phyloP scores from a whole-genome alignment of 2,113 vertebrate species.

The Pollimyrus isidori region DNA sequence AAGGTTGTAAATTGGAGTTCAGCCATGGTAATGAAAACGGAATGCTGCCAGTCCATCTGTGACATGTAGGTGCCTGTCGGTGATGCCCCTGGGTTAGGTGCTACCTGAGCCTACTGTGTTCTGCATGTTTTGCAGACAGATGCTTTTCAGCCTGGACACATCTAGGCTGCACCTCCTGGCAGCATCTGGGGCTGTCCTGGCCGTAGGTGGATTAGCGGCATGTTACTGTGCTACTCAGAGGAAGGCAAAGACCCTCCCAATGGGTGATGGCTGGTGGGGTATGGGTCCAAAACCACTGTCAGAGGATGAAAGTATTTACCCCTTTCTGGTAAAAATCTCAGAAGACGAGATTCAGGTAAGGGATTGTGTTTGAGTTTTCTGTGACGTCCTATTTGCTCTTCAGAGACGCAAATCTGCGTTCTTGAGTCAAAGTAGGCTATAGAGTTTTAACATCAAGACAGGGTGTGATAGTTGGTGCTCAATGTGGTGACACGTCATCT shows the following conservation, averaged over 20 bases:
- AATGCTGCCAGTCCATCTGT: neutral
- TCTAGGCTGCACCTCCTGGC: slow-evolving; percentile 43
- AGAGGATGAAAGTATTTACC: slow-evolving; percentile 58
- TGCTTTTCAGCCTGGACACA: slow-evolving; percentile 41
- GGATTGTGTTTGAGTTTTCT: neutral
- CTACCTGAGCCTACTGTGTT: neutral
- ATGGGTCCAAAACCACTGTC: slow-evolving; percentile 45
- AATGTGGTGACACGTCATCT: neutral
- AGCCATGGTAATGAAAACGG: neutral
- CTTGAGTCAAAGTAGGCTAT: neutral
- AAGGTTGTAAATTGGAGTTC: neutral
- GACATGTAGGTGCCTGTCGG: neutral
- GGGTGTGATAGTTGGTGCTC: neutral
- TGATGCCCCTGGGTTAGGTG: neutral
- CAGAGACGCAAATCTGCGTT: neutral
- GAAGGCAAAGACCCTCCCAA: slow-evolving; percentile 57
- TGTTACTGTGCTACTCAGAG: slow-evolving; percentile 51
- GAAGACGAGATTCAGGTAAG: slow-evolving; percentile 67
- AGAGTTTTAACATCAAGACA: neutral
- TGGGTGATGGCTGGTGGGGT: slow-evolving; percentile 79
- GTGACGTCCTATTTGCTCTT: neutral
- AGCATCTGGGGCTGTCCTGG: slow-evolving; percentile 48
- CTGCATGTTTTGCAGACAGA: slow-evolving; percentile 38
- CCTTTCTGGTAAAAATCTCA: slow-evolving; percentile 62
- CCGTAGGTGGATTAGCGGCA: slow-evolving; percentile 54